phyloP scores from a whole-genome alignment of 2,888 invertebrate species.

The Xanthostigma xanthostigma region DNA sequence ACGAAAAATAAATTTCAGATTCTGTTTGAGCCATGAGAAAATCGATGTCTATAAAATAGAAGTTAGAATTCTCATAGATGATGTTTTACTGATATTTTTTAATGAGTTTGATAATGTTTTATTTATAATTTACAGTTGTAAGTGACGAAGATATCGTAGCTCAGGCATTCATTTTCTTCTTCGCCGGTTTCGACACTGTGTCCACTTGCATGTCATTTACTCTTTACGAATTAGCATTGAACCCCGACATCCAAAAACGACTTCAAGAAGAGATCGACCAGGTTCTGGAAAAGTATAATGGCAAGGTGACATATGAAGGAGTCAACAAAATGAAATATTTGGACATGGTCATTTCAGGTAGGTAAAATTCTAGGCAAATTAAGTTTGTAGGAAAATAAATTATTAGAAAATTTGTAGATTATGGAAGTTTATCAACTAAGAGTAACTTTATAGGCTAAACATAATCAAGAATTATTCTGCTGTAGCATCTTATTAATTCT shows the following conservation, averaged over 20 bases:
- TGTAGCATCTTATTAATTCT: too few species aligned
- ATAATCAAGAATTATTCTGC: too few species aligned
- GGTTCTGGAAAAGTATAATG: constrained; percentile 19
- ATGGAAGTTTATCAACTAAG: too few species aligned
- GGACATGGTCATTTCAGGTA: constrained; percentile 35
- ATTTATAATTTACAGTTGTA: constrained; percentile 16
- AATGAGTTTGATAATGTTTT: too few species aligned
- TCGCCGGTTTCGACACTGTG: constrained; percentile 25
- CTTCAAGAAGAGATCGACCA: constrained; percentile 22
- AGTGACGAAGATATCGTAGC: constrained; percentile 22
- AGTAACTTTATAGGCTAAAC: too few species aligned
- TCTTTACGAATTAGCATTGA: constrained; percentile 23
- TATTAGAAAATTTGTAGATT: too few species aligned
- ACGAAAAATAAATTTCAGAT: too few species aligned
- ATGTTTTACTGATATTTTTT: too few species aligned
- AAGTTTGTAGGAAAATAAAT: not conserved
- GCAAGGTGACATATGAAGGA: constrained; percentile 27
- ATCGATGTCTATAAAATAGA: too few species aligned
- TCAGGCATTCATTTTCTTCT: constrained; percentile 25
- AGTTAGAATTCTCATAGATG: too few species aligned
- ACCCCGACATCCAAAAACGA: constrained; percentile 24
- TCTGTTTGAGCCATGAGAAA: too few species aligned
- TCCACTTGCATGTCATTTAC: constrained; percentile 23
- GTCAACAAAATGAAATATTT: constrained; percentile 34
- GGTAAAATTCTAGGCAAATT: not conserved